Evolutionary conservation across 2,888 invertebrate species (phyloP), one percentile per base, ranked within the genome.

Genomic region (Sphinx pinastri): DNA sequence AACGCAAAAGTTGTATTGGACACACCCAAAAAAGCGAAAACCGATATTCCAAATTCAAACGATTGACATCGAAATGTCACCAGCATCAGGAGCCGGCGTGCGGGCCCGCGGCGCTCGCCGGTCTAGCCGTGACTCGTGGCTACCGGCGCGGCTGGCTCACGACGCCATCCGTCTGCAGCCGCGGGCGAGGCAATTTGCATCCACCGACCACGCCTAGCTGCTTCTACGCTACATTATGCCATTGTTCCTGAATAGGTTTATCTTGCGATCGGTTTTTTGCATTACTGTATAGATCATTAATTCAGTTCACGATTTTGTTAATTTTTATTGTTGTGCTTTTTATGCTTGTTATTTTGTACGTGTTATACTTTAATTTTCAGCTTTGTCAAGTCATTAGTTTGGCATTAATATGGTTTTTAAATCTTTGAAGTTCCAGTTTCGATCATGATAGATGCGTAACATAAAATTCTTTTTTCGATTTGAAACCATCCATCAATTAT

Each of bases 121-220:
- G 47, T 4, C 19, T 19, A 47, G 47, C 49, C 63, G 63, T 63
- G 63, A 47, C 75, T 63, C 63, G 63, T 63, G 63, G 63, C 75
- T 73, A 75, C 75, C 70, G 74, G 73, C 51, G 71, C 67, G 72
- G 63, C 70, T 72, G n/a, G 66, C 77, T 79, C 81, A 80, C 80
- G 81, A 82, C 75, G 82, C 80, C 84, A 86, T 86, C 85, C 85
- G 84, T 85, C 82, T 82, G 49, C 47, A 89, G 92, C 89, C 74
- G 78, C 73, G 88, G 91, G 84, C 81, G 76, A 81, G 80, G 88
- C 91, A 91, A 92, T 92, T 93, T 92, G 90, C 92, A 92, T 91
- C 90, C 80, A 76, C 76, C 74, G 76, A 81, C 90, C 91, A 89
- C 93, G 90, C 93, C 92, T 84, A 84, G 81, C 81, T 81, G 91